Percentiles rank a stretch among this genome's conserved stretches.
Conservation (phyloP, 2,113 vertebrate species). For the Nesoenas mayeri region DNA sequence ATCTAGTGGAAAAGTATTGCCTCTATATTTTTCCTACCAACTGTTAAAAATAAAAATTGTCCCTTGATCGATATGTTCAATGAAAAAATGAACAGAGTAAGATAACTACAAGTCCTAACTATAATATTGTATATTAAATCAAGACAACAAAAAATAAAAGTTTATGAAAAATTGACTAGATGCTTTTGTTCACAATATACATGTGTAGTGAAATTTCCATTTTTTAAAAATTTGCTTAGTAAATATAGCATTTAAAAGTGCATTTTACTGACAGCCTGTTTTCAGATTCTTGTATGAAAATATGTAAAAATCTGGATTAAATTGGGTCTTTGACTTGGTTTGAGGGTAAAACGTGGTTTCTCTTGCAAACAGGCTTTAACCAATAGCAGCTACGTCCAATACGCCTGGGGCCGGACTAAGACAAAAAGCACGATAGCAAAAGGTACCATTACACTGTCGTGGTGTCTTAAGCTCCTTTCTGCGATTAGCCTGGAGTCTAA, state of each 20-base stretch:
- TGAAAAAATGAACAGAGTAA: neutral
- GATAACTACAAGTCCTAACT: neutral
- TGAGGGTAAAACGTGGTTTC: neutral
- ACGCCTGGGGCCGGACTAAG: neutral
- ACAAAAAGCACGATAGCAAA: neutral
- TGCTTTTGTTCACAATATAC: neutral
- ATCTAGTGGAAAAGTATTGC: neutral
- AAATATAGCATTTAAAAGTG: neutral
- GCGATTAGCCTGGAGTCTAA: neutral
- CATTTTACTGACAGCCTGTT: neutral
- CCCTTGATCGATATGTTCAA: neutral
- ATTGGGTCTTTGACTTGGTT: neutral
- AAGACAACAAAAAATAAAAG: neutral
- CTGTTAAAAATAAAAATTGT: neutral
- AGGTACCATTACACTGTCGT: neutral
- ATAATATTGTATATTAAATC: neutral
- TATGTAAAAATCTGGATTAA: neutral
- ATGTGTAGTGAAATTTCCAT: neutral
- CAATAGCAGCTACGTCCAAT: neutral
- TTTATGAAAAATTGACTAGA: neutral
- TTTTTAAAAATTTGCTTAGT: neutral
- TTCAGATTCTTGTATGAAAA: neutral
- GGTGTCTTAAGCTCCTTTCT: neutral
- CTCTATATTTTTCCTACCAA: neutral
- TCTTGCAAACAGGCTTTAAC: neutral